A percentile compares a stretch with the other conserved stretches of the same genome.
These are phyloP conservation scores for Apis mellifera DNA, from an alignment of 1,140 invertebrate species.

Conservation along the genomic window Amel_HAv3.1 CM009937.2:371501-372000, in stretches of 20 bases:
- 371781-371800: conserved; percentile 6
- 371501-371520: no score
- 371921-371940: neutral
- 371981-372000: neutral
- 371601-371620: neutral
- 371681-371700: neutral
- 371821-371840: neutral
- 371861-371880: no score
- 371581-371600: neutral
- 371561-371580: neutral
- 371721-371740: neutral
- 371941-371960: neutral
- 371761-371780: conserved; percentile 29
- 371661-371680: conserved; percentile 2
- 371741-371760: neutral
- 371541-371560: neutral
- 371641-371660: neutral
- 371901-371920: neutral
- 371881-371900: neutral
- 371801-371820: neutral
- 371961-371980: neutral
- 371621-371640: conserved; percentile 7
- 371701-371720: conserved; percentile 26
- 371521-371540: neutral
- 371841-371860: no score